phyloP scores from a whole-genome alignment of 2,113 vertebrate species.

The Pseudorhombus dupliciocellatus region DNA sequence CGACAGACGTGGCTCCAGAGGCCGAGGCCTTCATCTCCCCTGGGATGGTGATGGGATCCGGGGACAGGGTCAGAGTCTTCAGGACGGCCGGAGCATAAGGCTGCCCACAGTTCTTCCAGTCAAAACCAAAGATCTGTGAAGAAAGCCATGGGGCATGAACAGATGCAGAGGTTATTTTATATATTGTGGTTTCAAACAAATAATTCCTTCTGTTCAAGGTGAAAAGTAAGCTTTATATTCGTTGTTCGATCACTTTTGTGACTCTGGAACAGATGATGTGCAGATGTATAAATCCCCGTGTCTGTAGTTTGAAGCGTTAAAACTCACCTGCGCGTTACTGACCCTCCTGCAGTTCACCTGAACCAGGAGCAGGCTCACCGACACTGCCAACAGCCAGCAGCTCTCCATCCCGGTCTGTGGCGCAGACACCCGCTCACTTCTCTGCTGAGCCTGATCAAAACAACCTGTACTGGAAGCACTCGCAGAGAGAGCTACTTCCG shows the following conservation, averaged over 20 bases:
- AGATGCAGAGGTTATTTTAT: no score
- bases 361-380: not conserved
- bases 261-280: no score
- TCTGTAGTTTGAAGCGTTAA: not conserved
- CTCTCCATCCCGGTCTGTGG: conserved; percentile 14
- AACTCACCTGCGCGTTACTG: not conserved
- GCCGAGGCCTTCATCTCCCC: conserved; percentile 74
- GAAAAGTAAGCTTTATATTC: no score
- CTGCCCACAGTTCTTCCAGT: conserved; percentile 81
- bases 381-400: not conserved
- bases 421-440: not conserved
- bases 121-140: conserved; percentile 66
- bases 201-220: no score
- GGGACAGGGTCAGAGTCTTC: conserved; percentile 69
- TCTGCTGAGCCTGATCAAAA: not conserved
- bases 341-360: conserved; percentile 1
- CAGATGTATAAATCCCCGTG: no score
- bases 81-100: conserved; percentile 71
- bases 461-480: not conserved
- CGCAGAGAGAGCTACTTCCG: not conserved
- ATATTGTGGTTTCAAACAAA: no score
- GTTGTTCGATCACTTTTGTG: no score
- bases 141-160: not conserved
- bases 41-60: conserved; percentile 79
- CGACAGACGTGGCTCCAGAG: conserved; percentile 66